A percentile compares a stretch with the other conserved stretches of the same genome.
These are phyloP conservation scores for Cyphomyrus plagiostoma DNA, from an alignment of 2,113 vertebrate genomes.

Conservation along the genomic window DNA sequence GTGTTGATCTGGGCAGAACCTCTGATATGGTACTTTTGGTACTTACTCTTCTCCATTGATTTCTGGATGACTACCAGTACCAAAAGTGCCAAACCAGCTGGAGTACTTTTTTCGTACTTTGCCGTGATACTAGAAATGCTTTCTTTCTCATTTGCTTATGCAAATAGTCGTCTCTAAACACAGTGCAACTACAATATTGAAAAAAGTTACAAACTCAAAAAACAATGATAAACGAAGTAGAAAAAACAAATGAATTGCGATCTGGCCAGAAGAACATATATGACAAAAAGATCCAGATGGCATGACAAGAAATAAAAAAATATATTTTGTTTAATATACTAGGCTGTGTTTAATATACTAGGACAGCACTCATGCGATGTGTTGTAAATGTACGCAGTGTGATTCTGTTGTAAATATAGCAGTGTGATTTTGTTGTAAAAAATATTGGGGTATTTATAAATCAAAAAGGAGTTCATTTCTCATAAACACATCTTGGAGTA, in stretches of 20 bases:
- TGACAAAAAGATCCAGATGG: not conserved
- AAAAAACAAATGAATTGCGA: not conserved
- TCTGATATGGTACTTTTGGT: too few relatives aligned
- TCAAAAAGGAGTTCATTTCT: not conserved
- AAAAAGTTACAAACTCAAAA: not conserved
- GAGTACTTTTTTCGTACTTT: not conserved
- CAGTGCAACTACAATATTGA: not conserved
- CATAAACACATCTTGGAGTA: not conserved
- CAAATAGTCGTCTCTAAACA: not conserved
- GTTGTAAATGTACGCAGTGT: not conserved
- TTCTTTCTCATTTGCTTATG: not conserved
- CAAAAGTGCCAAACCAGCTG: not conserved
- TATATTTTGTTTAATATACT: too few relatives aligned
- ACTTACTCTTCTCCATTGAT: too few relatives aligned
- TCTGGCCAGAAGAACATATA: not conserved
- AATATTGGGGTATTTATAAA: not conserved
- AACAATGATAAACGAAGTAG: not conserved
- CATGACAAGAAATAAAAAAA: not conserved
- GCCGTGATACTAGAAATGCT: not conserved
- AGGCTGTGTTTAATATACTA: too few relatives aligned
- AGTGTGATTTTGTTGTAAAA: not conserved
- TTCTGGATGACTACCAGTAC: not conserved
- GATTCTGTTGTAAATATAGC: not conserved
- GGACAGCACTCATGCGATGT: not conserved
- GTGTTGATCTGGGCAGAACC: not conserved